Evolutionary conservation across 2,888 invertebrate species (phyloP), one percentile per base, ranked within the genome.

Genomic region (Ellobium chinense): DNA sequence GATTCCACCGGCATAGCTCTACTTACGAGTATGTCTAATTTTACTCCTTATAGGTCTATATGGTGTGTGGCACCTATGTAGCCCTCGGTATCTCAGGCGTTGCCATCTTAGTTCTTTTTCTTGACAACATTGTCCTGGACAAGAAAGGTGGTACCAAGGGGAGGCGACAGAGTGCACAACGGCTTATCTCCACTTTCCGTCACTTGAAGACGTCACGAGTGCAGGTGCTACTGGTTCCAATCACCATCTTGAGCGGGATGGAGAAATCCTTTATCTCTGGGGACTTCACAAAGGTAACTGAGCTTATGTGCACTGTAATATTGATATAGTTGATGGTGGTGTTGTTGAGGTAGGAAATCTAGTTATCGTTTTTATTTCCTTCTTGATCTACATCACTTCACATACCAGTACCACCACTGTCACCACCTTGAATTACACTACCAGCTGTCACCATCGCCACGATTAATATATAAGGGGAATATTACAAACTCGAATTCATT

Each of bases 221-320:
- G 91, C 98, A 98, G 91, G 96, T 98, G 89, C 94, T 99, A 7
- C 95, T 99, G 46, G 97, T 99, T 84, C 98, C 98, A 0, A 96
- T 99, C 84, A 99, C 99, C 0, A 94, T 99, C 73, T 99, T 97
- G 96, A 98, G 98, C 88, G 99, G 99, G 80, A 96, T 99, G 95
- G 98, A 99, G 92, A 98, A 99, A 92, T 99, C 98, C 0, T 99
- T 98, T 94, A 97, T 98, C 87, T 97, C 97, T 29, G 98, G 98
- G 1, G 93, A 94, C 70, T 94, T 92, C 86, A 94, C 79, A 0
- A 93, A 93, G 88, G 94, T 94, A 18, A 24, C 4, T 31, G 24
- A 18, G 5, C 60, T 18, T 54, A 54, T 18, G 18, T 54, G 9
- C 21, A 14, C 54, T 54, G 54, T 54, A 9, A n/a, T n/a, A n/a